Evolutionary conservation across 2,797 vertebrate genomes (phyloP).

Genomic region (Cuculus canorus): DNA sequence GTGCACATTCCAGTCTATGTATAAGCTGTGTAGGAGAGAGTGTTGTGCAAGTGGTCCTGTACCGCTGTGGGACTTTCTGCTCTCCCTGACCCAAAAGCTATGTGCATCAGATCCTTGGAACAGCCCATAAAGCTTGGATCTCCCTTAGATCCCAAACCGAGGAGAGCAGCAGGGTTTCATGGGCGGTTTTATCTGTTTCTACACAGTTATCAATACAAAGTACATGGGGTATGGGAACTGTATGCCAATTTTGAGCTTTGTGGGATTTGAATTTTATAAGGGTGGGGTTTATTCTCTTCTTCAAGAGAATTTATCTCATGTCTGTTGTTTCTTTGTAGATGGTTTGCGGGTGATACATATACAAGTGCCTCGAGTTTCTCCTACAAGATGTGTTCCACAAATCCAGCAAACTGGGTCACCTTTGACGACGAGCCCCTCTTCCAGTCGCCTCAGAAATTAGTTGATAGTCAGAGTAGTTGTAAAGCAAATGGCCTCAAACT

Average conservation of each 20-base stretch:
- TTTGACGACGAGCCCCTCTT: slow-evolving; percentile 89
- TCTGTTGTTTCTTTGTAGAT: slow-evolving; percentile 58
- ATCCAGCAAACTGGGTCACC: slow-evolving; percentile 95
- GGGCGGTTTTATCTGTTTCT: background rate
- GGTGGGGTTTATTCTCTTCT: background rate
- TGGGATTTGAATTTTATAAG: background rate
- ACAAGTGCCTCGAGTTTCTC: slow-evolving; percentile 5
- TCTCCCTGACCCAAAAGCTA: background rate
- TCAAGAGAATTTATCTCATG: background rate
- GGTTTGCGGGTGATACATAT: background rate
- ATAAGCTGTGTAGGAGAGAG: background rate
- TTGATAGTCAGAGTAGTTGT: slow-evolving; percentile 78
- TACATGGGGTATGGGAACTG: background rate
- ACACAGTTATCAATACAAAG: background rate
- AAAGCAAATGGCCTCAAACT: slow-evolving; percentile 91
- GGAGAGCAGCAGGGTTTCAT: background rate
- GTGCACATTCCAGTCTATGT: background rate
- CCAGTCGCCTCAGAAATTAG: slow-evolving; percentile 82
- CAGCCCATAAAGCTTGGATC: background rate
- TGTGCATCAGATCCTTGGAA: background rate
- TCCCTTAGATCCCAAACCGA: background rate
- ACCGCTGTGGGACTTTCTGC: background rate
- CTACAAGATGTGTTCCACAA: slow-evolving; percentile 89
- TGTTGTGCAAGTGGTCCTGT: background rate
- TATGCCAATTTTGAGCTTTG: background rate